A percentile compares a stretch with the other conserved stretches of the same genome.
Evolutionary conservation across 2,888 invertebrate species (phyloP).

Genomic region (Eretmocerus hayati): DNA sequence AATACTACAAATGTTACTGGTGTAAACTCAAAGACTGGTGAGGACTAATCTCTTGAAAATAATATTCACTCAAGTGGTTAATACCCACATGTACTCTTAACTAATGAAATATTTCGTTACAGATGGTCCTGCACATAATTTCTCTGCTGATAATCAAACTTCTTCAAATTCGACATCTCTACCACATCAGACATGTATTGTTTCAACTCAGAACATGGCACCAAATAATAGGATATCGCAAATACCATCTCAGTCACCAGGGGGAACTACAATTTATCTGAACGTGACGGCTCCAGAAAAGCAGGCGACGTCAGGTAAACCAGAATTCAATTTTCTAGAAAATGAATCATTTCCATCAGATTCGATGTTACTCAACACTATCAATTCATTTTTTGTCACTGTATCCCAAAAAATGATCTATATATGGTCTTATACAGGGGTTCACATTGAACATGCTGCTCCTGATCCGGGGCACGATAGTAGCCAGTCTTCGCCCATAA

Average conservation of each 20-base stretch:
- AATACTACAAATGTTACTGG: conserved; percentile 51
- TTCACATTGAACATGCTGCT: background rate
- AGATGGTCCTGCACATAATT: conserved; percentile 45
- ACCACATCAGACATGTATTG: conserved; percentile 64
- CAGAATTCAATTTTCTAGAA: too few relatives aligned
- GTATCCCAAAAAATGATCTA: too few relatives aligned
- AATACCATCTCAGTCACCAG: conserved; percentile 47
- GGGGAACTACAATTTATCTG: conserved; percentile 43
- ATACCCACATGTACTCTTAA: conserved; percentile 56
- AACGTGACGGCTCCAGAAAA: conserved; percentile 32
- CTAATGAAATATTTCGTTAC: conserved; percentile 56
- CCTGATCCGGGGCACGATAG: conserved; percentile 47
- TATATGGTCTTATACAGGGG: background rate
- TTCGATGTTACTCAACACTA: too few relatives aligned
- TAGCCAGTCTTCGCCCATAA: conserved; percentile 66
- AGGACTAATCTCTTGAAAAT: too few relatives aligned
- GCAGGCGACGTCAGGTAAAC: conserved; percentile 8
- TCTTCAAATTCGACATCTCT: conserved; percentile 43
- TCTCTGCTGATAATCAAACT: conserved; percentile 47
- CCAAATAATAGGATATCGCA: conserved; percentile 58
- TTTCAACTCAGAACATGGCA: conserved; percentile 58
- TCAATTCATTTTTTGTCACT: too few relatives aligned
- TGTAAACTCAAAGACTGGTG: too few relatives aligned
- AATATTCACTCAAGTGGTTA: too few relatives aligned
- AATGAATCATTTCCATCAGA: too few relatives aligned